Evolutionary conservation across 2,888 invertebrate species (phyloP).

Genomic region (Leptarthrus brevirostris): DNA sequence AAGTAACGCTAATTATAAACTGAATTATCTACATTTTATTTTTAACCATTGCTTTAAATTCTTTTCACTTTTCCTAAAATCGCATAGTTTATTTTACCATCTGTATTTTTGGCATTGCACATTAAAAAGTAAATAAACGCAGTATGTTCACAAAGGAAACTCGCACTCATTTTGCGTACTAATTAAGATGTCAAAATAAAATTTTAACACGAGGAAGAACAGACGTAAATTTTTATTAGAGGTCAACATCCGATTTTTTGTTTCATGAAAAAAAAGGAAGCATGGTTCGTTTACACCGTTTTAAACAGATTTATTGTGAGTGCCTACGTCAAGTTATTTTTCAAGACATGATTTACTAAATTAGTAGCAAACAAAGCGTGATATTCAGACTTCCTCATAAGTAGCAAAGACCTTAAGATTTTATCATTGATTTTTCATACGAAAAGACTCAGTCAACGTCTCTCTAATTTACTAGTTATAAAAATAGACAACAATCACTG

Average conservation of each 20-base stretch:
- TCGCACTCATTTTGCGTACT: slow-evolving; percentile 9
- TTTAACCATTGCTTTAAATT: too few species aligned
- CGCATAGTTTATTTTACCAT: too few species aligned
- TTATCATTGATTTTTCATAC: slow-evolving; percentile 13
- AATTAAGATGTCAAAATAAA: neutral
- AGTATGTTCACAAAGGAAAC: slow-evolving; percentile 26
- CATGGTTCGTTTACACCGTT: too few species aligned
- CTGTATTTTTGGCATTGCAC: too few species aligned
- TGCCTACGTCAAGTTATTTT: too few species aligned
- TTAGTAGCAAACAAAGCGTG: too few species aligned
- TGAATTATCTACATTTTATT: too few species aligned
- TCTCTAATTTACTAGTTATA: neutral
- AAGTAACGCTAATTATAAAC: too few species aligned
- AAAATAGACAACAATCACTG: slow-evolving; percentile 13
- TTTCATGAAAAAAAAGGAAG: neutral
- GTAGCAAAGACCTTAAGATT: slow-evolving; percentile 1
- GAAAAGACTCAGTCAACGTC: neutral
- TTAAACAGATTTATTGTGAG: too few species aligned
- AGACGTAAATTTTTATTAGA: neutral
- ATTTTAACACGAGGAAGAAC: neutral
- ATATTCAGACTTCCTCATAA: neutral
- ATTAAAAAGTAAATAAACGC: slow-evolving; percentile 22
- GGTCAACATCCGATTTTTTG: neutral
- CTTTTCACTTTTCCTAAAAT: too few species aligned
- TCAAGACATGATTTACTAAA: neutral